A percentile compares a stretch with the other conserved stretches of the same genome.
Conservation (phyloP, 2,888 invertebrate species). For the Diabrotica balteata region DNA sequence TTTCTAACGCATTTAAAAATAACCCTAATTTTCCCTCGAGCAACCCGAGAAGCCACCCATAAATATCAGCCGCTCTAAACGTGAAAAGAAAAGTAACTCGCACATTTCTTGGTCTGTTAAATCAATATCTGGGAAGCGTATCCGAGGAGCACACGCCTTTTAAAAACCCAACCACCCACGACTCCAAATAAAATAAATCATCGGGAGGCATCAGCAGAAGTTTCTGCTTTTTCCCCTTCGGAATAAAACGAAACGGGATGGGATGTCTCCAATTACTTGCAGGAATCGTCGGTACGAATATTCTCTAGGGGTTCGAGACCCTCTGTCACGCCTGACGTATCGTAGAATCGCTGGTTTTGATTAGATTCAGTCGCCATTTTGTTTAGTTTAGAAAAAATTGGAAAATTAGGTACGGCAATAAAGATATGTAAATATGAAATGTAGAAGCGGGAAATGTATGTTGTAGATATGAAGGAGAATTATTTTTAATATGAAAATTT, state of each 20-base stretch:
- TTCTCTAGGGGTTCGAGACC: constrained; percentile 10
- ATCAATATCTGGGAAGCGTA: constrained; percentile 47
- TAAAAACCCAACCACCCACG: constrained; percentile 52
- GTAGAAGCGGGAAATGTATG: too few relatives aligned
- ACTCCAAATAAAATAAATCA: constrained; percentile 54
- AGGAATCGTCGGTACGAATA: constrained; percentile 34
- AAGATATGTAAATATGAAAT: too few relatives aligned
- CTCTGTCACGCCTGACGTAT: background rate
- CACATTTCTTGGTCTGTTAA: constrained; percentile 44
- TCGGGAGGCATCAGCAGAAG: constrained; percentile 27
- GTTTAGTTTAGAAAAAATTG: background rate
- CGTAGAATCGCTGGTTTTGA: background rate
- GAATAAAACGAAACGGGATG: constrained; percentile 28
- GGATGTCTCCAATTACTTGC: constrained; percentile 46
- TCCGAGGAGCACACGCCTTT: constrained; percentile 50
- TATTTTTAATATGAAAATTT: too few relatives aligned
- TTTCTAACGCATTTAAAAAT: too few relatives aligned
- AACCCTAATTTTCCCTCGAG: too few relatives aligned
- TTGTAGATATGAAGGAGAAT: too few relatives aligned
- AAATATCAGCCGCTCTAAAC: background rate
- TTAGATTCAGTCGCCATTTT: background rate
- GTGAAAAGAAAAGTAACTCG: constrained; percentile 17
- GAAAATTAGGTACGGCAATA: too few relatives aligned
- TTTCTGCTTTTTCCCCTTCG: constrained; percentile 44
- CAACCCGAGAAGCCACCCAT: background rate